Evolutionary conservation across 2,797 vertebrate genomes (phyloP).

Genomic region (Parotocinclus haroldoi): DNA sequence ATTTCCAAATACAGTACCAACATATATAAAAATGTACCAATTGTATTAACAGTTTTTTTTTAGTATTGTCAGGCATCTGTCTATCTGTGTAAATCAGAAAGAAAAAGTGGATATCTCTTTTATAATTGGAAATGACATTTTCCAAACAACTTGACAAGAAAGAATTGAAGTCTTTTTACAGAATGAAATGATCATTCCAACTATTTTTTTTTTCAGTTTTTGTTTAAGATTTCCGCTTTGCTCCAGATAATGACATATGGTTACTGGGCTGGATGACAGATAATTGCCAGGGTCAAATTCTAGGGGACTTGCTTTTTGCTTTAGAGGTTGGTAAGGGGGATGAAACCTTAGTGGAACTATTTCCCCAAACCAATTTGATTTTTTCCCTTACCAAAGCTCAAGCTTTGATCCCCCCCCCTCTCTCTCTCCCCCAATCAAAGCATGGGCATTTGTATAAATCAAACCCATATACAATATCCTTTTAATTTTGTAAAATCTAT

Average conservation of each 20-base stretch:
- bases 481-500: no score
- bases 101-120: slow-evolving; percentile 14
- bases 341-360: slow-evolving; percentile 72
- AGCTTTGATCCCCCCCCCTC: slow-evolving; percentile 50
- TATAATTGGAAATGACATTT: slow-evolving; percentile 67
- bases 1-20: no score
- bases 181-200: slow-evolving; percentile 60
- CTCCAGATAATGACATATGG: slow-evolving; percentile 54
- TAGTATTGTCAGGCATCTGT: no score
- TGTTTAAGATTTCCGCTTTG: slow-evolving; percentile 62
- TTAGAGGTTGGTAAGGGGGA: slow-evolving; percentile 51
- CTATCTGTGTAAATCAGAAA: not conserved
- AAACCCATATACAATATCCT: no score
- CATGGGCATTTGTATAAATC: slow-evolving; percentile 18
- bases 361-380: slow-evolving; percentile 57
- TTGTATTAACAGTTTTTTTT: no score
- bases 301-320: slow-evolving; percentile 58
- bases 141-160: slow-evolving; percentile 60
- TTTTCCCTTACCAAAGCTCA: slow-evolving; percentile 25
- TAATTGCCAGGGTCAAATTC: slow-evolving; percentile 67
- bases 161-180: slow-evolving; percentile 51
- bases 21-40: no score
- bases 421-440: slow-evolving; percentile 45
- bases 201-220: slow-evolving; percentile 33
- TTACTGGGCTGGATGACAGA: slow-evolving; percentile 52